These are phyloP conservation scores for Enteromius argenteus DNA, from an alignment of 2,797 vertebrate species.

Conservation along the genomic window DNA sequence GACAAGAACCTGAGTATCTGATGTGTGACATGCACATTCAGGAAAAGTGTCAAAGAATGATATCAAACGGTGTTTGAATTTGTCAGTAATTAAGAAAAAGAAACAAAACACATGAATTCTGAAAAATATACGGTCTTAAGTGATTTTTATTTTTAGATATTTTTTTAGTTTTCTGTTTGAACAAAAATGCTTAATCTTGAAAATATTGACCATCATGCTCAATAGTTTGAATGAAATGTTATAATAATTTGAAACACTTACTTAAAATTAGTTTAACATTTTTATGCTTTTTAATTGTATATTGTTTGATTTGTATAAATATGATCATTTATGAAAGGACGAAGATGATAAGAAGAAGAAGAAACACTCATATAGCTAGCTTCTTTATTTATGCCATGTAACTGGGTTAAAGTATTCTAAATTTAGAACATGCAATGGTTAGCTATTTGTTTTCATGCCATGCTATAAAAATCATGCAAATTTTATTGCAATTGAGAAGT, in stretches of 20 bases:
- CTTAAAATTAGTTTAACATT: background rate
- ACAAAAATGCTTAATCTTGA: background rate
- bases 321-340: no score
- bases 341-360: no score
- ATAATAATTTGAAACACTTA: background rate
- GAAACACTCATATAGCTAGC: no score
- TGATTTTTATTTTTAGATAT: background rate
- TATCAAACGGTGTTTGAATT: slow-evolving; percentile 74
- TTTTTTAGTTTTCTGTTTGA: background rate
- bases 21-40: slow-evolving; percentile 65
- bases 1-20: slow-evolving; percentile 67
- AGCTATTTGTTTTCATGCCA: background rate
- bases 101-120: slow-evolving; percentile 66
- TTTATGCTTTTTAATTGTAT: no score
- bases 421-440: background rate
- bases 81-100: slow-evolving; percentile 72
- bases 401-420: background rate
- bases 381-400: background rate
- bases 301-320: background rate
- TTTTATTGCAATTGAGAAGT: background rate
- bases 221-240: background rate
- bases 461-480: no score
- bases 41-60: slow-evolving; percentile 68
- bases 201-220: background rate
- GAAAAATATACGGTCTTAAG: background rate